phyloP scores from a whole-genome alignment of 2,797 vertebrate genomes.

The Lacerta bilineata region DNA sequence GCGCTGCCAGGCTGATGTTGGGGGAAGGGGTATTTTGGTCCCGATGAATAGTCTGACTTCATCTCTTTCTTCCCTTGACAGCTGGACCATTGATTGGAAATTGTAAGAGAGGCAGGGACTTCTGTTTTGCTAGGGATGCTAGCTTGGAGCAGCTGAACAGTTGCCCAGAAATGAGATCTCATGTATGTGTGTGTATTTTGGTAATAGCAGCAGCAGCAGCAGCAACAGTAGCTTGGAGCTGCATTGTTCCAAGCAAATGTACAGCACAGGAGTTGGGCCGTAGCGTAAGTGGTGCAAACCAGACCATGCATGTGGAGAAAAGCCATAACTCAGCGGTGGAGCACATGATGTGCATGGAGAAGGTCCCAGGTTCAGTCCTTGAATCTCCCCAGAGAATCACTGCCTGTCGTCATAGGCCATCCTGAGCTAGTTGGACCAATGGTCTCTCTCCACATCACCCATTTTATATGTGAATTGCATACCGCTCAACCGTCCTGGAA shows the following conservation, averaged over 20 bases:
- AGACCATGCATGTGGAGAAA: not conserved
- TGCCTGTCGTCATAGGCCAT: not conserved
- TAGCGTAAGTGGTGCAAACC: not conserved
- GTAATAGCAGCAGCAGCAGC: not conserved
- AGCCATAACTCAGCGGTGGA: not conserved
- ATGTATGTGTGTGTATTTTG: not conserved
- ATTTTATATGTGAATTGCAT: too few species aligned
- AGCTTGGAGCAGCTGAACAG: not conserved
- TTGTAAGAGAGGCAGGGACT: constrained; percentile 40
- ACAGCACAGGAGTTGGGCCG: not conserved
- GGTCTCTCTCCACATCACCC: too few species aligned
- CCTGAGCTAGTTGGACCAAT: not conserved
- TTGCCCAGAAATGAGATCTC: constrained; percentile 19
- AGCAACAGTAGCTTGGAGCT: not conserved
- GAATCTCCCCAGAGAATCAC: not conserved
- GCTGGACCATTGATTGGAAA: constrained; percentile 30
- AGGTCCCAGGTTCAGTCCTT: not conserved
- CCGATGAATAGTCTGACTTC: constrained; percentile 55
- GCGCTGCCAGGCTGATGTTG: constrained; percentile 8
- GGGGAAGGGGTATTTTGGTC: not conserved
- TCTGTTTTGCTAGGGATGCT: constrained; percentile 16
- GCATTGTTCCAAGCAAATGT: not conserved
- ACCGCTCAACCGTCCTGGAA: too few species aligned
- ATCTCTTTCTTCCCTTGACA: constrained; percentile 47
- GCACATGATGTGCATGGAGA: not conserved